Base-by-base conservation (phyloP, 1,140 invertebrate species). In the Myzus persicae region DNA sequence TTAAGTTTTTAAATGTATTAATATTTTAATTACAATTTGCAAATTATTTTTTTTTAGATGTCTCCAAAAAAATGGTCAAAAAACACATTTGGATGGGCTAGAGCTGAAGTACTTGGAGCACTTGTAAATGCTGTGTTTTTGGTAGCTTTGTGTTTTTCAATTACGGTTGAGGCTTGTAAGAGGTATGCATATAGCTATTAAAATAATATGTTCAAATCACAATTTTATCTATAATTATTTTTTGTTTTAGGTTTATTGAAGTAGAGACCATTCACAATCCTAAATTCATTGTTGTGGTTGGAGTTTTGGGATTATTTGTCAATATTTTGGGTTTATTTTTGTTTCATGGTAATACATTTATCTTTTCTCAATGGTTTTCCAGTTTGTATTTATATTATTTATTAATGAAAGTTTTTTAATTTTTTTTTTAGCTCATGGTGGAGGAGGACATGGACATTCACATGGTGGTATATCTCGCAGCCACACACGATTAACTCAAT, bases 1-100 rank as follows among this genome's bases (percentile, higher is more conserved):
- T n/a, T 81, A n/a, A 20, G 22, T 82, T 84, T 40, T 26, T 84
- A 84, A 42, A 24, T 42, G 24, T 40, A 84, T 84, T 42, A 26
- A 84, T 84, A 84, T 84, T 40, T 18, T 4, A 14, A 76, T 76
- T 76, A 76, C 59, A n/a, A 31, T 76, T 76, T n/a, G 20, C 1
- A 82, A n/a, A 82, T 38, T 82, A 24, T 9, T 82, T 82, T 84
- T 24, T 36, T 36, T 48, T 81, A 98, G 98, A 98, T 99, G 98
- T 98, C 98, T 93, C 98, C 98, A 94, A 98, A 98, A 95, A 98
- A 98, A 96, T 99, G 98, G 97, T 98, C 98, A 9, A 99, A 98
- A 95, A 99, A 99, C 95, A 99, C 98, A 9, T 99, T 99, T 95
- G 98, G 98, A 18, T 99, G 98, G 98, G 98, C 98, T 3, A 96